A percentile compares a stretch with the other conserved stretches of the same genome.
These are phyloP conservation scores for Gymnoscelis rufifasciata DNA, from an alignment of 2,888 invertebrate species.

Conservation along the genomic window DNA sequence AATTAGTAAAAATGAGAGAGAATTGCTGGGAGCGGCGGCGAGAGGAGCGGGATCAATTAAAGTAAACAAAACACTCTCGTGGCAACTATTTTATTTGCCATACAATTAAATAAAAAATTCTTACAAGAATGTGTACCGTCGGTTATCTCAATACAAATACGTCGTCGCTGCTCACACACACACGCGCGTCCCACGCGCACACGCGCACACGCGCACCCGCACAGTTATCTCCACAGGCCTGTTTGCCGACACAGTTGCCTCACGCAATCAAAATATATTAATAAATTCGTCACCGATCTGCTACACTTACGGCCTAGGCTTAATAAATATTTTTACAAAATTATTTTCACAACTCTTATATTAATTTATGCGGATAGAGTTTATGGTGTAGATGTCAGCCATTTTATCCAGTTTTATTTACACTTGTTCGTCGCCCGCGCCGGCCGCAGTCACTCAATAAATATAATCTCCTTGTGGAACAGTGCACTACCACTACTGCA, in stretches of 20 bases:
- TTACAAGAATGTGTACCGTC: slow-evolving; percentile 29
- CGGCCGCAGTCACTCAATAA: too few relatives aligned
- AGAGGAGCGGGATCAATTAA: too few relatives aligned
- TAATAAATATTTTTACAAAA: slow-evolving; percentile 24
- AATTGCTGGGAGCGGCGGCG: too few relatives aligned
- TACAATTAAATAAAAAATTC: slow-evolving; percentile 31
- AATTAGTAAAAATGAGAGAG: too few relatives aligned
- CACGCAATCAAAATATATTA: slow-evolving; percentile 39
- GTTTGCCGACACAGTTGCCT: slow-evolving; percentile 10
- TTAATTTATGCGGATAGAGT: too few relatives aligned
- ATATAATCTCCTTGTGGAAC: neutral
- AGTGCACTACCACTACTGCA: neutral
- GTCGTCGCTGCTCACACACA: slow-evolving; percentile 26
- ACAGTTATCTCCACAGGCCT: slow-evolving; percentile 18
- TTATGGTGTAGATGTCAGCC: too few relatives aligned
- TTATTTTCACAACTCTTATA: slow-evolving; percentile 11
- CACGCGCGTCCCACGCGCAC: slow-evolving; percentile 16
- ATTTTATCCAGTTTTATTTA: too few relatives aligned
- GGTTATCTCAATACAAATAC: slow-evolving; percentile 46
- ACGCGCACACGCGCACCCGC: slow-evolving; percentile 20
- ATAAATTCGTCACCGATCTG: slow-evolving; percentile 52
- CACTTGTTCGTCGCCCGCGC: too few relatives aligned
- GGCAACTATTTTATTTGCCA: slow-evolving; percentile 39
- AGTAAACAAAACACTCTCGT: slow-evolving; percentile 17
- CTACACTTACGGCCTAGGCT: slow-evolving; percentile 22